These are phyloP conservation scores for Cancer borealis DNA, from an alignment of 2,888 invertebrate genomes.

Conservation along the genomic window DNA sequence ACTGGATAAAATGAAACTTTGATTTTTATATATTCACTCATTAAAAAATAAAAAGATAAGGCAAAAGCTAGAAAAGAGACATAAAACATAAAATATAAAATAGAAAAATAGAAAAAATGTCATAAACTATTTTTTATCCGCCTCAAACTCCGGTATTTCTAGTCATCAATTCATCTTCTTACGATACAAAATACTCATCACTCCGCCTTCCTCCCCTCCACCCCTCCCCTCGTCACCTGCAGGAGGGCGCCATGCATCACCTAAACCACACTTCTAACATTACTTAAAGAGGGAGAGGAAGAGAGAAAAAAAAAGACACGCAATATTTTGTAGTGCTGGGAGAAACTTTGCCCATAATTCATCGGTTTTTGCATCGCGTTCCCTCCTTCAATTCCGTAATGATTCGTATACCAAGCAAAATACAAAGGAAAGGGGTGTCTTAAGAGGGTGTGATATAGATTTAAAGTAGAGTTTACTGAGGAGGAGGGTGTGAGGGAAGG, in stretches of 20 bases:
- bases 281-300: not conserved
- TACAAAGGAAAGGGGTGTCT: not conserved
- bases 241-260: not conserved
- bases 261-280: not conserved
- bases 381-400: not conserved
- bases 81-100: too few species aligned
- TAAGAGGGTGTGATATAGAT: not conserved
- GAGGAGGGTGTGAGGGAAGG: not conserved
- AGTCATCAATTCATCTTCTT: conserved; percentile 20
- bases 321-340: not conserved
- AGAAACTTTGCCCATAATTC: not conserved
- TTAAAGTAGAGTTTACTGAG: not conserved
- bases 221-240: not conserved
- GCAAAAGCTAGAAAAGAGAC: too few species aligned
- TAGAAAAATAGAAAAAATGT: too few species aligned
- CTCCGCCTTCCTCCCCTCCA: not conserved
- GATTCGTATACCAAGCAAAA: not conserved
- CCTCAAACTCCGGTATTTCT: not conserved
- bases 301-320: not conserved
- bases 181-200: not conserved
- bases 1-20: too few species aligned
- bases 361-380: not conserved
- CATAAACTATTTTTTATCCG: too few species aligned
- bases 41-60: too few species aligned
- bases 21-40: too few species aligned